Evolutionary conservation across 2,888 invertebrate species (phyloP).

Genomic region (Cephus pygmeus): DNA sequence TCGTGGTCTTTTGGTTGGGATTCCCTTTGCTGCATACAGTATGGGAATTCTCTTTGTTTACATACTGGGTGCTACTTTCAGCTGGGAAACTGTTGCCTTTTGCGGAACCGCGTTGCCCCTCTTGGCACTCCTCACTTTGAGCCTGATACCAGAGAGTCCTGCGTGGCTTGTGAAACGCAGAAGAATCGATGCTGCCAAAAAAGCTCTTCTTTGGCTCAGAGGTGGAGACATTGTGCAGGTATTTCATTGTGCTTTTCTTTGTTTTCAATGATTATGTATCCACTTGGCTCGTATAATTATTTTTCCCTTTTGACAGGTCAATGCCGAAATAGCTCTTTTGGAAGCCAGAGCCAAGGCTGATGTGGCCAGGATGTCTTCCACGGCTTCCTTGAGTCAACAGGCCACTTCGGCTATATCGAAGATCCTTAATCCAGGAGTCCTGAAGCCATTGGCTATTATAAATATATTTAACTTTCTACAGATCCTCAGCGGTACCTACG

Average conservation of each 20-base stretch:
- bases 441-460: constrained; percentile 80
- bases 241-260: constrained; percentile 20
- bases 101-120: constrained; percentile 72
- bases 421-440: constrained; percentile 72
- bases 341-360: constrained; percentile 43
- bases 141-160: constrained; percentile 79
- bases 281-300: background rate
- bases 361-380: constrained; percentile 30
- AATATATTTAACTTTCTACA: constrained; percentile 80
- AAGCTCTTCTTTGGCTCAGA: constrained; percentile 72
- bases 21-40: constrained; percentile 80
- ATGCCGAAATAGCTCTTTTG: constrained; percentile 44
- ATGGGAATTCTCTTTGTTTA: constrained; percentile 81
- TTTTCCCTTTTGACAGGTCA: constrained; percentile 35
- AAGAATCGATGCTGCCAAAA: constrained; percentile 68
- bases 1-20: constrained; percentile 77
- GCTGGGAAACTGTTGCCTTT: constrained; percentile 79
- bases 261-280: background rate
- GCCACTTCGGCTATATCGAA: constrained; percentile 35
- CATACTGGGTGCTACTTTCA: constrained; percentile 75
- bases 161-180: constrained; percentile 78
- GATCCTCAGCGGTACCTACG: constrained; percentile 80
- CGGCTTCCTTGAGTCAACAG: constrained; percentile 34
- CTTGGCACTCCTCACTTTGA: constrained; percentile 72
- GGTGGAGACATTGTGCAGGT: constrained; percentile 69